Evolutionary conservation across 2,888 invertebrate genomes (phyloP), one percentile per base, ranked within the genome.

Genomic region (Cylindroiulus punctatus): DNA sequence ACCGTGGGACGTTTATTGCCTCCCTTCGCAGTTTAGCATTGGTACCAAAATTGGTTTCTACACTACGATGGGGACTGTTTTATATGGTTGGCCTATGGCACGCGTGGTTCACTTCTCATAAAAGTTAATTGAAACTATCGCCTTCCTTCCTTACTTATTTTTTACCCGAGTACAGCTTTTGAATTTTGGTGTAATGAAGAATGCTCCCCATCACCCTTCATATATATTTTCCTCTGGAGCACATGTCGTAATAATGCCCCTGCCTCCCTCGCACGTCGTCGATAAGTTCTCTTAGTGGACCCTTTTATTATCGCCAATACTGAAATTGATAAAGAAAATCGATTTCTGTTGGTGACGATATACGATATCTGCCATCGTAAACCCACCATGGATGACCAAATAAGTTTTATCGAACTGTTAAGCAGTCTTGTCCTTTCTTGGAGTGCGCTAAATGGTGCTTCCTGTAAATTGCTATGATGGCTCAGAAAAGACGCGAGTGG

Each of bases 301-400:
- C 65, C 19, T 65, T 65, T 26, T 65, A 65, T 22, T 65, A 4
- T 22, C 65, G 5, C 26, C 65, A 65, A 57, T 26, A 65, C 22
- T 65, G 26, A 65, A 65, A 65, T 65, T 65, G 65, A 65, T 65
- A 65, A 65, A 65, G 65, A 65, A 65, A 65, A 65, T 65, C 65
- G 65, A 65, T 65, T 65, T 26, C 65, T 26, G 65, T 65, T 65
- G 26, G 65, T n/a, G 65, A 22, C 17, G 52, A 17, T 57, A 57
- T 57, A 57, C 52, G 52, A n/a, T 17, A 26, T 65, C 26, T 22
- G 65, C 26, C 65, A 26, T 57, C 57, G 22, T 65, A 65, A 65
- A 65, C 65, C 12, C 26, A n/a, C 26, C 0, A 1, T 65, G 12
- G 65, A 65, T 65, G 65, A 65, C 65, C 65, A 65, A 26, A 65